A percentile compares a stretch with the other conserved stretches of the same genome.
phyloP scores from a whole-genome alignment of 2,113 vertebrate species.

The Ceratotherium simum region DNA sequence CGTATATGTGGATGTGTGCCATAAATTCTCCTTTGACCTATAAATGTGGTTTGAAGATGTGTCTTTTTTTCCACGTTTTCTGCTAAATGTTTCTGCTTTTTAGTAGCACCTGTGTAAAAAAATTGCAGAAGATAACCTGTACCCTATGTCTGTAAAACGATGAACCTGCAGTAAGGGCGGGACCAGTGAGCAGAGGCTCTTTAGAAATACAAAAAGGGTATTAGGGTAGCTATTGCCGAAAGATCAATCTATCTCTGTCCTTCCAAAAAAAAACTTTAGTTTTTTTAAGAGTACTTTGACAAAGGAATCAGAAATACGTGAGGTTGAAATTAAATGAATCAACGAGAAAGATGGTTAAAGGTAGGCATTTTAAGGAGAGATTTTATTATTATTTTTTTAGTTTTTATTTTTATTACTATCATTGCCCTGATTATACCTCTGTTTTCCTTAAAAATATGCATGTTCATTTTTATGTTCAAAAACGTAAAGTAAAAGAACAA shows the following conservation, averaged over 20 bases:
- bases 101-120: not conserved
- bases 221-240: not conserved
- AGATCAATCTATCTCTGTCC: not conserved
- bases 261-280: not conserved
- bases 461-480: not conserved
- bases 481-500: not conserved
- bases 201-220: not conserved
- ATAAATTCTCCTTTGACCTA: not conserved
- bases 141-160: not conserved
- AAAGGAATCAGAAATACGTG: not conserved
- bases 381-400: not conserved
- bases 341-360: not conserved
- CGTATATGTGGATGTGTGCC: not conserved
- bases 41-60: not conserved
- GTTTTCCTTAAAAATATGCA: not conserved
- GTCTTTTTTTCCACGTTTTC: not conserved
- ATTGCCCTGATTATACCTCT: not conserved
- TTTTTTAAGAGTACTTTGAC: not conserved
- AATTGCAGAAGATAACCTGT: not conserved
- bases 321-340: not conserved
- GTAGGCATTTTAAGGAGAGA: not conserved
- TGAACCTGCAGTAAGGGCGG: not conserved
- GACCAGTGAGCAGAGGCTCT: not conserved
- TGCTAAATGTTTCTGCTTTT: not conserved
- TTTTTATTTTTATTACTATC: not conserved